These are phyloP conservation scores for Larimichthys polyactis DNA, from an alignment of 2,113 vertebrate species.

Conservation along the genomic window DNA sequence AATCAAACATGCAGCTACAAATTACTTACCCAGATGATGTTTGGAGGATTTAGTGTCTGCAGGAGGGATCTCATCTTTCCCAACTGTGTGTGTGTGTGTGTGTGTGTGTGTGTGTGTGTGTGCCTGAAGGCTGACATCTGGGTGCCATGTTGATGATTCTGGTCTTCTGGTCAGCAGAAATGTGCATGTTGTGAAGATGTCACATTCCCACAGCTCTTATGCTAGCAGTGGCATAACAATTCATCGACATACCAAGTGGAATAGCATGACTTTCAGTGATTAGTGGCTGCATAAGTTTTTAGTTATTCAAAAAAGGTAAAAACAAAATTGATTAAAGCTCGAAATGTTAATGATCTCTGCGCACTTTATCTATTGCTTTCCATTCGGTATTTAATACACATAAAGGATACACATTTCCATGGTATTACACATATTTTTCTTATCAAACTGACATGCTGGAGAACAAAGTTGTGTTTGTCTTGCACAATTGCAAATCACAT, in stretches of 20 bases:
- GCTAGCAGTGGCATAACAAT: constrained; percentile 57
- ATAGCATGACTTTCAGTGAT: constrained; percentile 38
- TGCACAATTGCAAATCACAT: constrained; percentile 34
- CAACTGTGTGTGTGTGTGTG: constrained; percentile 14
- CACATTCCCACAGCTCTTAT: constrained; percentile 75
- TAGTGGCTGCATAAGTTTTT: constrained; percentile 34
- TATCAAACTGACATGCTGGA: constrained; percentile 30
- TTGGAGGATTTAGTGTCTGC: constrained; percentile 33
- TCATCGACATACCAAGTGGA: constrained; percentile 49
- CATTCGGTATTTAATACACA: not conserved
- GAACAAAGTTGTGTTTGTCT: constrained; percentile 33
- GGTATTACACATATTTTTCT: constrained; percentile 3
- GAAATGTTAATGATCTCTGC: constrained; percentile 16
- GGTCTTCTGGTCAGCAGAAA: constrained; percentile 76
- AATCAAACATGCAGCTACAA: constrained; percentile 33
- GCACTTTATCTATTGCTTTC: not conserved
- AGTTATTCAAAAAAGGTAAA: constrained; percentile 23
- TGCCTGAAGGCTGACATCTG: constrained; percentile 80
- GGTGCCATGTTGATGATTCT: constrained; percentile 77
- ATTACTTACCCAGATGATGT: constrained; percentile 26
- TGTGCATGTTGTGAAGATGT: constrained; percentile 73
- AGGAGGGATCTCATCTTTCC: constrained; percentile 42
- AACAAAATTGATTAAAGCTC: not conserved
- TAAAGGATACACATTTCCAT: not conserved
- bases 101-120: constrained; percentile 45